Evolutionary conservation across 1,140 invertebrate genomes (phyloP).

Genomic region (Coenobita brevimanus): DNA sequence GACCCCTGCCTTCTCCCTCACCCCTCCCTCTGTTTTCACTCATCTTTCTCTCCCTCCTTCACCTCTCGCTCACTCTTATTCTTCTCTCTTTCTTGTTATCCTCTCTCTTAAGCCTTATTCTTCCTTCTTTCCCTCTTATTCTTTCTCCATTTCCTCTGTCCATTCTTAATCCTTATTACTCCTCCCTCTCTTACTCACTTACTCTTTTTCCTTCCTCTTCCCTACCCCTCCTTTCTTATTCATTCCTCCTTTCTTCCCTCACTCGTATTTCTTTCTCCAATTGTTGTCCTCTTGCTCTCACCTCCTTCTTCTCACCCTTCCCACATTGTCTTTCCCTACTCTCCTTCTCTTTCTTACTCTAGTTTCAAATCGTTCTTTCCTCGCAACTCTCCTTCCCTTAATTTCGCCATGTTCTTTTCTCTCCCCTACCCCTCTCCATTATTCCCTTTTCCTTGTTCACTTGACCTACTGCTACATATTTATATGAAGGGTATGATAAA

Average conservation of each 20-base stretch:
- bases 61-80: no score
- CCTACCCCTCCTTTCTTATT: not conserved
- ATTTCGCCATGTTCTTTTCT: not conserved
- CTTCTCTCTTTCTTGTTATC: not conserved
- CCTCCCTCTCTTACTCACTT: not conserved
- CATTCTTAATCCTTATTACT: not conserved
- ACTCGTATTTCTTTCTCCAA: not conserved
- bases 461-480: no score
- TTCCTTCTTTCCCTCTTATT: not conserved
- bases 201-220: not conserved
- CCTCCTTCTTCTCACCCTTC: conserved; percentile 24
- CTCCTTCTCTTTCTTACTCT: conserved; percentile 30
- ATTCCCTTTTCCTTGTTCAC: not conserved
- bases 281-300: conserved; percentile 2
- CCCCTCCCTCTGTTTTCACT: no score
- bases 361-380: not conserved
- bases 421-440: not conserved
- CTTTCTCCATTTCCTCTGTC: not conserved
- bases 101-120: not conserved
- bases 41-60: not conserved
- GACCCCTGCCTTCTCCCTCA: not conserved
- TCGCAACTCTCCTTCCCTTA: not conserved
- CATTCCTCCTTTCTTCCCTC: not conserved
- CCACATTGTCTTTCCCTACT: conserved; percentile 9
- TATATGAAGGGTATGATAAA: no score